Evolutionary conservation across 1,140 invertebrate species (phyloP), one percentile per base, ranked within the genome.

Genomic region (Zaprionus inermis): DNA sequence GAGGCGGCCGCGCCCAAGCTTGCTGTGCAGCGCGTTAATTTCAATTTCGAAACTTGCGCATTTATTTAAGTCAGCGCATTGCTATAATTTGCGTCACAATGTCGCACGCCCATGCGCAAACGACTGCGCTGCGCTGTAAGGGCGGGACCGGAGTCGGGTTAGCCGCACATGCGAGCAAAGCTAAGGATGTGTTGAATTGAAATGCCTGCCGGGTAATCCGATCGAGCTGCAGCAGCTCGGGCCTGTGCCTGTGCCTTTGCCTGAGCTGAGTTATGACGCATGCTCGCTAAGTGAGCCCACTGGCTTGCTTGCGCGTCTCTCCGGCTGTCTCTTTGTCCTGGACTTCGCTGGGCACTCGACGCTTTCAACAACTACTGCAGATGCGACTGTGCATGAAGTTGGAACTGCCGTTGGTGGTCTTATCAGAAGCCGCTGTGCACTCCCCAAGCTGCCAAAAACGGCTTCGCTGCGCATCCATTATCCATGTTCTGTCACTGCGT

Each of bases 151-250:
- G 36, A 63, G 24, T 44, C 60, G 58, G 28, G 44, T 83, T 88
- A 86, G 83, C 88, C 83, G 52, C 68, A 74, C 44, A 55, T 69
- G 30, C 32, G 44, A 60, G 57, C 36, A 20, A 24, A 36, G 14
- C 63, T 52, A 75, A 89, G 84, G 84, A 89, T 89, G 84, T 89
- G 84, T 89, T 89, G 84, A 89, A 89, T 89, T 89, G 78, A 89
- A 89, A 89, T 89, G 84, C 84, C 84, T 89, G 71, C 69, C 80
- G 84, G 84, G 84, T 89, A 89, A 89, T 89, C 84, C 84, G 84
- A 89, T 89, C 84, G 77, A 78, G 59, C 59, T 60, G 28, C 46
- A 5, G 24, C 24, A 5, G 2, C 24, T 28, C 24, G 3, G 22
- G 24, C 28, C 38, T 22, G 24, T 30, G 34, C 7, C 41, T n/a